Conservation (phyloP, 2,797 vertebrate species). For the Sus cebifrons region DNA sequence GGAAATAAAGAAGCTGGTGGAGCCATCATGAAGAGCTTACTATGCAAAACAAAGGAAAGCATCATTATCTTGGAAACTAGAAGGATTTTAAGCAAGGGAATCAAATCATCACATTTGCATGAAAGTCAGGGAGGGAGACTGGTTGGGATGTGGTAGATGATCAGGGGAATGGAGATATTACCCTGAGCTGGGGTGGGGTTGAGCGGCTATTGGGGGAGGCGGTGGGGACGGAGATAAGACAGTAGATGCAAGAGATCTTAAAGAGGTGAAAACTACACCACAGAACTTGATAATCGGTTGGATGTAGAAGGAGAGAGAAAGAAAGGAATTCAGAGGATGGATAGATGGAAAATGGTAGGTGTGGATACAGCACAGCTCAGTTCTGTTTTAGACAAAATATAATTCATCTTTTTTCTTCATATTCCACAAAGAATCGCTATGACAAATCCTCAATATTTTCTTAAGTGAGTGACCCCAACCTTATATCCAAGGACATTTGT, state of each 20-base stretch:
- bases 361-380: background rate
- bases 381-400: background rate
- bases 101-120: background rate
- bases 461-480: background rate
- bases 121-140: background rate
- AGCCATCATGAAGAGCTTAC: background rate
- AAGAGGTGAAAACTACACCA: background rate
- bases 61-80: background rate
- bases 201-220: background rate
- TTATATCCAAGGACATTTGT: background rate
- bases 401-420: background rate
- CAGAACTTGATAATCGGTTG: background rate
- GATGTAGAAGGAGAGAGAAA: background rate
- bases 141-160: accelerated
- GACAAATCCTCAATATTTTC: background rate
- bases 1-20: background rate
- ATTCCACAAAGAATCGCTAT: background rate
- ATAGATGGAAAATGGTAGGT: background rate
- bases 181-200: background rate
- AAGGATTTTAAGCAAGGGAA: background rate
- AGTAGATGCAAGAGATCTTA: background rate
- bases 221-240: background rate
- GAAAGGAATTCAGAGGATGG: background rate
- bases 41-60: background rate
- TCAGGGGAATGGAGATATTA: background rate